Evolutionary conservation across 2,113 vertebrate species (phyloP).

Genomic region (Sinocyclocheilus anshuiensis): DNA sequence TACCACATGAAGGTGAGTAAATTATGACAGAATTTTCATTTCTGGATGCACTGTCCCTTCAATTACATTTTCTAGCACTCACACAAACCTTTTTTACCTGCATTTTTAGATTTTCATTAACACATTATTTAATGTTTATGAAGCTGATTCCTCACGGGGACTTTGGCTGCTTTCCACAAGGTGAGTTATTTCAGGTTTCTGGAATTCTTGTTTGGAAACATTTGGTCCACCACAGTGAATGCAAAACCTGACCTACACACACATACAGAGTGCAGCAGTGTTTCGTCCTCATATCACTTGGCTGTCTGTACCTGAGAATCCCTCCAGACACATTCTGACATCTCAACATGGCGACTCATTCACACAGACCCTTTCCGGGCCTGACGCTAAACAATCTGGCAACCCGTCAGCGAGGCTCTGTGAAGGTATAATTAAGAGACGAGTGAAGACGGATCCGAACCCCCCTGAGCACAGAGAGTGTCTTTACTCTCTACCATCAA

Average conservation of each 20-base stretch:
- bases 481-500: conserved; percentile 8
- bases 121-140: background rate
- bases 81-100: background rate
- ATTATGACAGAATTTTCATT: background rate
- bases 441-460: conserved; percentile 12
- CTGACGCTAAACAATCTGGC: conserved; percentile 12
- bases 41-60: background rate
- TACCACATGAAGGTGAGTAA: background rate
- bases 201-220: background rate
- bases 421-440: conserved; percentile 14
- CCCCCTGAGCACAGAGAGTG: background rate
- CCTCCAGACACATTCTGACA: background rate
- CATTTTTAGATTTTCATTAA: background rate
- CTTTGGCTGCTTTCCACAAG: background rate
- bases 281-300: background rate
- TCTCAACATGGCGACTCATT: conserved; percentile 14
- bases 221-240: background rate
- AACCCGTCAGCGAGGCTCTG: background rate
- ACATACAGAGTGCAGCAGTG: background rate
- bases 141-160: background rate
- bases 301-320: conserved; percentile 10
- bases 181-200: background rate
- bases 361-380: background rate
- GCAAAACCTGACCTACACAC: background rate
- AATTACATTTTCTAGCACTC: background rate